phyloP scores from a whole-genome alignment of 2,888 invertebrate genomes.

The Odontocolon sp. region DNA sequence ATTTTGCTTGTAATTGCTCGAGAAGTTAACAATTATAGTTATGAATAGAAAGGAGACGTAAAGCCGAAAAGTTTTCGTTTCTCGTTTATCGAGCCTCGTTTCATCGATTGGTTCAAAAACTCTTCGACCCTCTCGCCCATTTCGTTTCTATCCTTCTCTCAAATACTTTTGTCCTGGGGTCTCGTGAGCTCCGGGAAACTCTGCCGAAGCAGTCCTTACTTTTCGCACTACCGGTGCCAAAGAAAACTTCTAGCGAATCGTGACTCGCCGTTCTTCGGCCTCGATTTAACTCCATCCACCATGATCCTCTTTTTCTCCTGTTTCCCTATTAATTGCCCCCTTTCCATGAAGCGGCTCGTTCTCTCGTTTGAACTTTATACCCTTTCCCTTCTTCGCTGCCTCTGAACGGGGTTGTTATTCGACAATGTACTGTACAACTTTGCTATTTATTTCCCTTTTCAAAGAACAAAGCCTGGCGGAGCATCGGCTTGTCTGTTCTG shows the following conservation, averaged over 20 bases:
- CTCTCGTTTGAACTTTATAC: conserved; percentile 45
- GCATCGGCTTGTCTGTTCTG: not conserved
- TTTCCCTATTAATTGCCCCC: conserved; percentile 48
- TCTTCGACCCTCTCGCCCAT: not conserved
- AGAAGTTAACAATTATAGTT: conserved; percentile 12
- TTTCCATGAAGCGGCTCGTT: not conserved
- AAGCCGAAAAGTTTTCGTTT: conserved; percentile 20
- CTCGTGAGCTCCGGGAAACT: conserved; percentile 24
- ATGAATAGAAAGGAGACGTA: conserved; percentile 7
- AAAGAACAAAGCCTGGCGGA: conserved; percentile 29
- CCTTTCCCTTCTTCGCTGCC: not conserved
- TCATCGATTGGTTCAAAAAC: conserved; percentile 38
- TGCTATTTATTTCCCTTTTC: not conserved
- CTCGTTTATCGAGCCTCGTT: conserved; percentile 3
- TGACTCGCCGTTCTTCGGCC: conserved; percentile 20
- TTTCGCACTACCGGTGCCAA: conserved; percentile 22
- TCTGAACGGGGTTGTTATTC: conserved; percentile 29
- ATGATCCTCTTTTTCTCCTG: conserved; percentile 6
- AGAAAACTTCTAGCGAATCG: conserved; percentile 30
- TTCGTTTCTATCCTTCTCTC: conserved; percentile 23
- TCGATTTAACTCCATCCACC: conserved; percentile 20
- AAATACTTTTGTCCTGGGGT: conserved; percentile 36
- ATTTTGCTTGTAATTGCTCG: conserved; percentile 6
- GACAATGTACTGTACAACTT: conserved; percentile 9
- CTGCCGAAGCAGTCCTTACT: conserved; percentile 14